These are phyloP conservation scores for Periophthalmodon schlosseri DNA, from an alignment of 2,113 vertebrate genomes.

Conservation along the genomic window DNA sequence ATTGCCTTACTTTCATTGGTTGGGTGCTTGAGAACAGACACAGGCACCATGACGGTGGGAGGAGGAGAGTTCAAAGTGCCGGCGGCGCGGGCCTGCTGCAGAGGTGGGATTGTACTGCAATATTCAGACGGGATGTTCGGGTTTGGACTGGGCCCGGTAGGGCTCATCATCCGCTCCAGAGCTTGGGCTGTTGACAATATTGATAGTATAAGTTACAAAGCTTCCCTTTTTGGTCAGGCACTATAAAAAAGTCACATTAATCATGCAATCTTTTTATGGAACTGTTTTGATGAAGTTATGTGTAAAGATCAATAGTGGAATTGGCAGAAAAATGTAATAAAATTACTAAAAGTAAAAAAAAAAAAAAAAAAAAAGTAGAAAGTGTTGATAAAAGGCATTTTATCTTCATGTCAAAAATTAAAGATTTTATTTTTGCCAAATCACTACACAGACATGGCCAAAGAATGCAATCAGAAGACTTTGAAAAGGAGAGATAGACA, in stretches of 20 bases:
- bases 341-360: no score
- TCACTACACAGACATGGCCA: not conserved
- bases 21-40: conserved; percentile 88
- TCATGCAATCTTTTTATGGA: not conserved
- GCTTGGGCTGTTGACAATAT: conserved; percentile 83
- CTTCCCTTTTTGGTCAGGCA: no score
- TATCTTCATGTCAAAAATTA: no score
- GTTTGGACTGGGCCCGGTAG: conserved; percentile 82
- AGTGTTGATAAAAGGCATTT: no score
- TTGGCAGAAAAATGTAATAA: no score
- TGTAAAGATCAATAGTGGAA: no score
- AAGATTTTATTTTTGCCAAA: not conserved
- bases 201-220: no score
- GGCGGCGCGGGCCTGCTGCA: conserved; percentile 81
- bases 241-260: no score
- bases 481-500: not conserved
- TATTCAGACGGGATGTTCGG: conserved; percentile 82
- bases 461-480: not conserved
- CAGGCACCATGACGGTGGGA: conserved; percentile 82
- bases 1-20: conserved; percentile 80
- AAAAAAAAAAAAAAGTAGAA: no score
- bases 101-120: conserved; percentile 79
- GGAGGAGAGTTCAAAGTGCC: conserved; percentile 80
- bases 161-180: conserved; percentile 96
- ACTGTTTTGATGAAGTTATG: not conserved